Evolutionary conservation across 2,888 invertebrate genomes (phyloP).

Genomic region (Polyommatus icarus): DNA sequence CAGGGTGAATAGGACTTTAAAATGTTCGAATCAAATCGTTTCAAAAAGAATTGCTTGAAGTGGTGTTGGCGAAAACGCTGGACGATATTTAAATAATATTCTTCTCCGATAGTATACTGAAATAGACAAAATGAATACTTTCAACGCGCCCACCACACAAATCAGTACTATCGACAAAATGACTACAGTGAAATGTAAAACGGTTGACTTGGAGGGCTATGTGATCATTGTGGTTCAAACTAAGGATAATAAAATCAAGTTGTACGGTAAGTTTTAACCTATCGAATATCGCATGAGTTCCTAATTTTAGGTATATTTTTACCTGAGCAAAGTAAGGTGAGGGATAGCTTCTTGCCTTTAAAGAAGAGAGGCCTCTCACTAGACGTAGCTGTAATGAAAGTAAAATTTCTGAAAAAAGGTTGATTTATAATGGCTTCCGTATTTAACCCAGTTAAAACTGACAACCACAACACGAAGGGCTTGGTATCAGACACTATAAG

Average conservation of each 20-base stretch:
- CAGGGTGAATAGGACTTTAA: constrained; percentile 62
- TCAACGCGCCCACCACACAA: constrained; percentile 74
- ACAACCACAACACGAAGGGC: too few relatives aligned
- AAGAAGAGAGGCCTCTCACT: too few relatives aligned
- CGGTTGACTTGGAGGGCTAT: constrained; percentile 95
- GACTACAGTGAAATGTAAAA: constrained; percentile 77
- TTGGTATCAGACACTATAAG: too few relatives aligned
- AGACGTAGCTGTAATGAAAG: too few relatives aligned
- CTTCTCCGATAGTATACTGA: constrained; percentile 23
- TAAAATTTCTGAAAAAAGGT: too few relatives aligned
- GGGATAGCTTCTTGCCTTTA: too few relatives aligned
- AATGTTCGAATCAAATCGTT: constrained; percentile 57
- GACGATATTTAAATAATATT: constrained; percentile 42
- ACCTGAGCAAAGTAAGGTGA: not conserved
- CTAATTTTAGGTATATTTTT: not conserved
- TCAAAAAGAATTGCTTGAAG: constrained; percentile 65
- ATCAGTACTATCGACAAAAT: constrained; percentile 73
- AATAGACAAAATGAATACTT: constrained; percentile 66
- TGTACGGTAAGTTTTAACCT: constrained; percentile 85
- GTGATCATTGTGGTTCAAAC: constrained; percentile 97
- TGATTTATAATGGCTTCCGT: too few relatives aligned
- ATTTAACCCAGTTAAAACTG: too few relatives aligned
- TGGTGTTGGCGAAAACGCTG: constrained; percentile 77
- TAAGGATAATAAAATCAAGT: constrained; percentile 95
- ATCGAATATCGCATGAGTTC: not conserved